phyloP scores from a whole-genome alignment of 2,797 vertebrate genomes.

The Megalops cyprinoides region DNA sequence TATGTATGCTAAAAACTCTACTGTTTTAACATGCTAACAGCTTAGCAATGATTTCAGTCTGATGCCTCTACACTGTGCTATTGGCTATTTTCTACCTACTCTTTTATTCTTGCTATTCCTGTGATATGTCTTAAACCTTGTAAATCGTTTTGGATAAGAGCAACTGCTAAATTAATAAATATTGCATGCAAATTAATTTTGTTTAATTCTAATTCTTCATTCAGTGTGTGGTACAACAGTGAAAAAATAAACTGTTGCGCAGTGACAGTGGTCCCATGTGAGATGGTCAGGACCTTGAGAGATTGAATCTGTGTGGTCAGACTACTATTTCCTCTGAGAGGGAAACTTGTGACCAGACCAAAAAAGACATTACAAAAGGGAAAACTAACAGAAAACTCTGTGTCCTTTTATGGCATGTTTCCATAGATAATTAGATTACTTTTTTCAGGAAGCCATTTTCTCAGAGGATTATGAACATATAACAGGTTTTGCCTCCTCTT shows the following conservation, averaged over 20 bases:
- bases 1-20: too few species aligned
- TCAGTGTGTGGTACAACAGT: background rate
- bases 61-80: too few species aligned
- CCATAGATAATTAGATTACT: slow-evolving; percentile 6
- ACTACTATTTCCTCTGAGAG: slow-evolving; percentile 5
- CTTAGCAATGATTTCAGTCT: too few species aligned
- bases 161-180: too few species aligned
- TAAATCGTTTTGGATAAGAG: too few species aligned
- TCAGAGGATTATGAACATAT: background rate
- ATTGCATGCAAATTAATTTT: too few species aligned
- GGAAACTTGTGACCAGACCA: slow-evolving; percentile 23
- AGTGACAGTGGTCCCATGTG: background rate
- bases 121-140: too few species aligned
- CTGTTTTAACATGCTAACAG: too few species aligned
- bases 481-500: background rate
- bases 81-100: too few species aligned
- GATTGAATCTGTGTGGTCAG: background rate
- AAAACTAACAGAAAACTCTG: background rate
- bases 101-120: too few species aligned
- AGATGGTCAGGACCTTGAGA: background rate
- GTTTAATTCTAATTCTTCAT: too few species aligned
- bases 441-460: background rate
- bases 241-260: background rate
- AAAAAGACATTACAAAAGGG: background rate
- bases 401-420: slow-evolving; percentile 22